phyloP scores from a whole-genome alignment of 2,888 invertebrate species.

The Drosophila maculinotata region DNA sequence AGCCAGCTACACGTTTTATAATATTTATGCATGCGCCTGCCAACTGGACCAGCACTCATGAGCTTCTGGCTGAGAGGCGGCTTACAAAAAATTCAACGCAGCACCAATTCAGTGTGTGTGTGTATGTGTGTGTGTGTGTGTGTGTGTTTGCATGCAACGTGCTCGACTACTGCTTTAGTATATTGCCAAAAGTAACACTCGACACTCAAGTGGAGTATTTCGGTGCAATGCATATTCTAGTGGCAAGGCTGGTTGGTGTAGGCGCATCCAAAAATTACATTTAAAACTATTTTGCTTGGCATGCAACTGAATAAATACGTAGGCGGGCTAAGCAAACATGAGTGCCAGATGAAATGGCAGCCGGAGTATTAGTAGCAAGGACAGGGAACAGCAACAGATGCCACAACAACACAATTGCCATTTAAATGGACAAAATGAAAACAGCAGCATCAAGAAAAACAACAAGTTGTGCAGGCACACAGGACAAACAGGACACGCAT shows the following conservation, averaged over 20 bases:
- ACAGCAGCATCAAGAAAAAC: constrained; percentile 33
- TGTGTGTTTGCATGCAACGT: constrained; percentile 11
- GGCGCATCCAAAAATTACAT: constrained; percentile 72
- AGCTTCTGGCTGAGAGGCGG: constrained; percentile 30
- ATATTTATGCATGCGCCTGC: constrained; percentile 75
- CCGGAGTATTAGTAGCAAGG: constrained; percentile 13
- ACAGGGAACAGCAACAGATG: constrained; percentile 71
- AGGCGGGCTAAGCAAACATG: constrained; percentile 53
- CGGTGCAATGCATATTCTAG: constrained; percentile 57
- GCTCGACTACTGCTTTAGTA: constrained; percentile 19
- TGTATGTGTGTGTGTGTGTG: constrained; percentile 23
- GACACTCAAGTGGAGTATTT: constrained; percentile 57
- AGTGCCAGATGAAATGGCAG: constrained; percentile 59
- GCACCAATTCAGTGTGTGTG: constrained; percentile 16
- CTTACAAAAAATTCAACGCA: constrained; percentile 34
- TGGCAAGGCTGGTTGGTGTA: constrained; percentile 44
- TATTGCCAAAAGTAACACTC: constrained; percentile 78
- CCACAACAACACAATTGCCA: constrained; percentile 70
- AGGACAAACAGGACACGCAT: constrained; percentile 56
- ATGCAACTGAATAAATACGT: constrained; percentile 53
- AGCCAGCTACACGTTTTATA: constrained; percentile 71
- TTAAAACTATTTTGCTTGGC: constrained; percentile 72
- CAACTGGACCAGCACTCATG: constrained; percentile 70
- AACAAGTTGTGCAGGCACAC: constrained; percentile 39
- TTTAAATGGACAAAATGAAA: constrained; percentile 61